Evolutionary conservation across 2,888 invertebrate genomes (phyloP).

Genomic region (Gymnocheta viridis): DNA sequence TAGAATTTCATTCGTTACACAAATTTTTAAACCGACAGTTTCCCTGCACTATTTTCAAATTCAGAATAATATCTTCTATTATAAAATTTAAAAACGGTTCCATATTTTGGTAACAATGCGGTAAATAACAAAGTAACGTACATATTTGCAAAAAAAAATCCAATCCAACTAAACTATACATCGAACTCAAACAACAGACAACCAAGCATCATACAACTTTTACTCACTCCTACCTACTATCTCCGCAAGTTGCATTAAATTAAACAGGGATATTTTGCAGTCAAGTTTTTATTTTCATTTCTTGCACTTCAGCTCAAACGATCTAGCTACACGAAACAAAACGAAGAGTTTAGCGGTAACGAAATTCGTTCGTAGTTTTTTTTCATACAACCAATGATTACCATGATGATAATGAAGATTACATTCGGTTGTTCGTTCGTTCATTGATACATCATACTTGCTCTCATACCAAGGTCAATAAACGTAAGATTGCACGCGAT

Average conservation of each 20-base stretch:
- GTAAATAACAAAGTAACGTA: constrained; percentile 11
- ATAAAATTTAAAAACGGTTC: background rate
- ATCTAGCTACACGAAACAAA: constrained; percentile 28
- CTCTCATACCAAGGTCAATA: constrained; percentile 72
- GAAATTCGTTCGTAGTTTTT: constrained; percentile 18
- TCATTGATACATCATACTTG: constrained; percentile 69
- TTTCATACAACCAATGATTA: constrained; percentile 27
- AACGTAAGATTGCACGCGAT: constrained; percentile 72
- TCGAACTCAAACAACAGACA: constrained; percentile 43
- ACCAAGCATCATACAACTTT: constrained; percentile 45
- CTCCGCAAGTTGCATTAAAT: constrained; percentile 44
- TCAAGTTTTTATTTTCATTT: constrained; percentile 1
- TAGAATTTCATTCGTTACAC: background rate
- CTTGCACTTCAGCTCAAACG: constrained; percentile 45
- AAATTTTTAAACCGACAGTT: background rate
- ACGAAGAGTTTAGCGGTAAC: constrained; percentile 12
- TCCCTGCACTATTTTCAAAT: background rate
- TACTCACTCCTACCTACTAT: constrained; percentile 39
- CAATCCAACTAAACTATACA: constrained; percentile 7
- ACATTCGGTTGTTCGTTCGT: constrained; percentile 55
- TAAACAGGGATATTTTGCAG: constrained; percentile 58
- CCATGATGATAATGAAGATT: constrained; percentile 45
- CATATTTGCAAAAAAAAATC: background rate
- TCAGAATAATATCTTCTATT: background rate
- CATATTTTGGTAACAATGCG: constrained; percentile 20